Base-by-base conservation (phyloP, 2,888 invertebrate genomes). In the Scaptomyza polygonia region DNA sequence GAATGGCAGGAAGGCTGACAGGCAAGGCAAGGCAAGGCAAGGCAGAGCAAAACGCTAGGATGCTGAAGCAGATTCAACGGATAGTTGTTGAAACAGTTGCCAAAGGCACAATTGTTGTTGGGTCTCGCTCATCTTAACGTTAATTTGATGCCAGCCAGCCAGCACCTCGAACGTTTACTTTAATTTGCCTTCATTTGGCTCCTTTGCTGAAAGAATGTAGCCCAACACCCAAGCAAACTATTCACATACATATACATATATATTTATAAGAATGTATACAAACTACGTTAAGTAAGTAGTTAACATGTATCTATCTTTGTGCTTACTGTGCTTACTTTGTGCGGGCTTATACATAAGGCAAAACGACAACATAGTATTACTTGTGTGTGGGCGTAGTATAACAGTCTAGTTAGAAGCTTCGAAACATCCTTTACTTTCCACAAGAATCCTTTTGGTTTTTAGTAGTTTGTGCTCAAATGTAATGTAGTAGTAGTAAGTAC, bases 301-400 rank as follows among this genome's bases (percentile, higher is more conserved):
- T 45, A 30, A 18, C n/a, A 32, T 48, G 34, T 48, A 34, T 21
- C 32, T 18, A 29, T 18, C 48, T 18, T 56, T 55, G 36, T 34
- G 25, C 61, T 54, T 42, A 32, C 48, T 55, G 36, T 34, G 25
- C 61, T 54, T 42, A 32, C 48, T 7, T 6, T 29, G 25, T 39
- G 9, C 39, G 9, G 16, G 39, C 5, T 39, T 9, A 25, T 39
- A 6, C n/a, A n/a, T n/a, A n/a, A n/a, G 14, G 18, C 21, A 18
- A 21, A 49, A 14, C 43, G 32, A 27, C 30, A 55, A 56, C 58
- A 56, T 59, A n/a, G n/a, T n/a, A 59, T 55, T 59, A 64, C 47
- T 55, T 59, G 25, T 59, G 25, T 59, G 36, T 34, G 30, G 51
- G 29, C 30, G 40, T 55, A 49, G 40, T 55, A 49, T 27, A 14